Percentiles rank a stretch among this genome's conserved stretches.
phyloP scores from a whole-genome alignment of 2,888 invertebrate species.

The Amblyteles armatorius region DNA sequence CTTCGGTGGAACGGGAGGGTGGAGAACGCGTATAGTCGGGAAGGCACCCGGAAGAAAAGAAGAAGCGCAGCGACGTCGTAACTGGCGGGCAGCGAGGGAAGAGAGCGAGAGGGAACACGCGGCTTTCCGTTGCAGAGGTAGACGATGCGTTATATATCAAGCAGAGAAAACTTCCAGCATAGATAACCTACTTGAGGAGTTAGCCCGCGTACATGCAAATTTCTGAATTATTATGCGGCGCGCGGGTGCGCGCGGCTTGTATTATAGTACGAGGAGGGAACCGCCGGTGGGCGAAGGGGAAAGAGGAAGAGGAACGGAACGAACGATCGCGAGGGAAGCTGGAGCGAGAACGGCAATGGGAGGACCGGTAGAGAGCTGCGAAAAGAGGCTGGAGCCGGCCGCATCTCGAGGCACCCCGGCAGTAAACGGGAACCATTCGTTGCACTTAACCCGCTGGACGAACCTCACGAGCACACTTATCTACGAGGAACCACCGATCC shows the following conservation, averaged over 20 bases:
- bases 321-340: slow-evolving; percentile 7
- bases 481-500: slow-evolving; percentile 71
- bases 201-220: slow-evolving; percentile 85
- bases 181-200: slow-evolving; percentile 85
- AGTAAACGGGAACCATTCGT: slow-evolving; percentile 67
- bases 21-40: slow-evolving; percentile 24
- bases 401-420: slow-evolving; percentile 40
- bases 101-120: slow-evolving; percentile 22
- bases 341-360: slow-evolving; percentile 48
- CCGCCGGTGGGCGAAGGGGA: slow-evolving; percentile 24
- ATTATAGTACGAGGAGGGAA: slow-evolving; percentile 56
- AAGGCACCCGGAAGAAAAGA: slow-evolving; percentile 19
- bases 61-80: slow-evolving; percentile 66
- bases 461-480: slow-evolving; percentile 66
- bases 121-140: slow-evolving; percentile 34
- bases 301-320: slow-evolving; percentile 19
- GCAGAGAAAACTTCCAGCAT: slow-evolving; percentile 82
- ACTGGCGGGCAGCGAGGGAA: slow-evolving; percentile 41
- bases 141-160: slow-evolving; percentile 72
- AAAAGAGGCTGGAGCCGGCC: slow-evolving; percentile 14
- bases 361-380: slow-evolving; percentile 26
- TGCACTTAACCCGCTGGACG: slow-evolving; percentile 68
- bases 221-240: slow-evolving; percentile 84
- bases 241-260: slow-evolving; percentile 58
- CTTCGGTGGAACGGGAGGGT: slow-evolving; percentile 15